These are phyloP conservation scores for Sthenelais limicola DNA, from an alignment of 2,888 invertebrate genomes.

Conservation along the genomic window DNA sequence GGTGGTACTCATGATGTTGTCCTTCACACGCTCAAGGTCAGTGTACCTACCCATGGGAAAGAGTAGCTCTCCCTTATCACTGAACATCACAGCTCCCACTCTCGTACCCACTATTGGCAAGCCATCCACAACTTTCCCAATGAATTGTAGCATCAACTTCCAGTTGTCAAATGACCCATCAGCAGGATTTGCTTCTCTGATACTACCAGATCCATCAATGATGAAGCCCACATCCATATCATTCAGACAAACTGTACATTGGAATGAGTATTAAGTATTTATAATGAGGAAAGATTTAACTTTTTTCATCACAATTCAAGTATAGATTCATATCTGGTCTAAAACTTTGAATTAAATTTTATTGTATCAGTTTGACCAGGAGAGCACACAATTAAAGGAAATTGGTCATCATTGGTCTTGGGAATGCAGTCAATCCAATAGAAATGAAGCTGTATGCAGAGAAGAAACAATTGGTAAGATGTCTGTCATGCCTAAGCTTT, in stretches of 20 bases:
- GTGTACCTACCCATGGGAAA: background rate
- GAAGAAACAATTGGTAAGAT: no score
- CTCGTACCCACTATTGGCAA: conserved; percentile 1
- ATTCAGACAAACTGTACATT: conserved; percentile 1
- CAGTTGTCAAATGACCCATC: conserved; percentile 26
- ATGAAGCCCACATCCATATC: conserved; percentile 29
- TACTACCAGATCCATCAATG: conserved; percentile 33
- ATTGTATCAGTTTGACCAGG: no score
- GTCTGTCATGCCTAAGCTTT: no score
- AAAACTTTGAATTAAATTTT: no score
- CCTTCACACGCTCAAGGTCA: background rate
- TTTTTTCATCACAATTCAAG: no score
- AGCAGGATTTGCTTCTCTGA: conserved; percentile 13
- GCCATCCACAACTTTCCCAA: background rate
- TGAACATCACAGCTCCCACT: conserved; percentile 9
- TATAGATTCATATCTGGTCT: no score
- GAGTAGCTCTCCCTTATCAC: background rate
- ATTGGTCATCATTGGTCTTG: no score
- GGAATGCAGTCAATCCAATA: no score
- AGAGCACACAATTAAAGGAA: no score
- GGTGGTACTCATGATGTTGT: background rate
- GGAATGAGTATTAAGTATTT: no score
- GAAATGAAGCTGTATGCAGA: no score
- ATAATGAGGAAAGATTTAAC: no score
- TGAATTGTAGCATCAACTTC: background rate